Base-by-base conservation (phyloP, 2,797 vertebrate species). In the Hydrocynus forskahlii region DNA sequence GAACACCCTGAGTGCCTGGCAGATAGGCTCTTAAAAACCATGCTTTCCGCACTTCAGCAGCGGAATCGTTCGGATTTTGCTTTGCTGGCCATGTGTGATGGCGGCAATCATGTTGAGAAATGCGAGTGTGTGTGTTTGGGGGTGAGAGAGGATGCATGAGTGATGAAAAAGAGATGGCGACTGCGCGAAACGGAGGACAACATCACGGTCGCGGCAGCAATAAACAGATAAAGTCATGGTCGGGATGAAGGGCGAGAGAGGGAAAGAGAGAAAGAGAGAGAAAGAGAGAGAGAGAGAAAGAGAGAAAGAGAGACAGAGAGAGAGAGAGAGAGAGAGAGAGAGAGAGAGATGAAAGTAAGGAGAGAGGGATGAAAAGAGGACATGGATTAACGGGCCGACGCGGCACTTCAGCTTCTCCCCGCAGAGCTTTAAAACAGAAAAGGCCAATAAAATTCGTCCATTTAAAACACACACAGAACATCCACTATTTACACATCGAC, bases 221-320 rank as follows among this genome's bases (percentile, higher is more conserved):
- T 79, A 86, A 83, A 87, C 75, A n/a, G 64, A 71, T 68, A 79
- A 70, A 85, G 76, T 85, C 84, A 83, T 45, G 83, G 85, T 64
- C 62, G 62, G 62, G 29, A 38, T 64, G 62, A 38, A 35, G 62
- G 62, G 29, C 62, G 23, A 78, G 74, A 64, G 80, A 78, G 79
- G 80, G 76, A 83, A 84, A 80, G 83, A 57, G 76, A 57, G 66
- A 62, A 52, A 82, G 52, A 48, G 64, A 54, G 57, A 55, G 48
- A 45, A 5, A 16, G 38, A 72, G 69, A 70, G 62, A 63, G 35
- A 66, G 76, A 74, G 45, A n/a, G 67, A 60, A 38, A 68, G 40
- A 69, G 35, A 64, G 16, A 23, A 16, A 63, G 40, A 60, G 50
- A 54, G 35, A 59, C 8, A 19, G 35, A 71, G 72, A 73, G 55